Evolutionary conservation across 2,888 invertebrate genomes (phyloP), one percentile per base, ranked within the genome.

Genomic region (Sphecodes monilicornis): DNA sequence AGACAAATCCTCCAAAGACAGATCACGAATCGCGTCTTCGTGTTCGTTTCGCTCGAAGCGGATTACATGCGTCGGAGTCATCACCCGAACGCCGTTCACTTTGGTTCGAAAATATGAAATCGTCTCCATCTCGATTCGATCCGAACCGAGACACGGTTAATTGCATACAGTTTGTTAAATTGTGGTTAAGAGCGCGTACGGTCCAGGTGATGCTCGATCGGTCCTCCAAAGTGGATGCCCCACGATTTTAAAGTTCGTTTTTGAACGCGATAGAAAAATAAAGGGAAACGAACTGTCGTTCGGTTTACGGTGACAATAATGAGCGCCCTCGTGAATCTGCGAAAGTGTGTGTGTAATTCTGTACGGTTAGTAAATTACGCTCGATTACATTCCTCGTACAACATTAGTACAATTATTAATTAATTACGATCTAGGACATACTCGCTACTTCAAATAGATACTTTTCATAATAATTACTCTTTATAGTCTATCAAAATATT

Each of bases 401-500:
- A 92, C 87, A 90, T 93, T 92, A 92, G 90, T 92, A 93, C 90
- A 93, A 91, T 91, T 90, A 90, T 87, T 90, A 86, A 89, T 92
- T 91, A 91, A 32, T 71, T 71, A 71, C 32, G 36, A 90, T 88
- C 93, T 94, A 94, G 87, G 90, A 91, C 91, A 89, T 92, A 92
- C 90, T 91, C 88, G 87, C 93, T 93, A 94, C 90, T 90, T 68
- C 91, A 92, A 94, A 93, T 93, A 92, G 89, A 92, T 92, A 91
- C 83, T 91, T 68, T 66, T 90, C 91, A 85, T 89, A 90, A 90
- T 88, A 87, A 86, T 86, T 86, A 88, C 86, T 90, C 88, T 90
- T 89, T 90, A 88, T 91, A 90, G 88, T 90, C 91, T 91, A 93
- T 92, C 89, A 91, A 93, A 93, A 94, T 94, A 94, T 94, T 94